Evolutionary conservation across 2,113 vertebrate species (phyloP).

Genomic region (Heptranchias perlo): DNA sequence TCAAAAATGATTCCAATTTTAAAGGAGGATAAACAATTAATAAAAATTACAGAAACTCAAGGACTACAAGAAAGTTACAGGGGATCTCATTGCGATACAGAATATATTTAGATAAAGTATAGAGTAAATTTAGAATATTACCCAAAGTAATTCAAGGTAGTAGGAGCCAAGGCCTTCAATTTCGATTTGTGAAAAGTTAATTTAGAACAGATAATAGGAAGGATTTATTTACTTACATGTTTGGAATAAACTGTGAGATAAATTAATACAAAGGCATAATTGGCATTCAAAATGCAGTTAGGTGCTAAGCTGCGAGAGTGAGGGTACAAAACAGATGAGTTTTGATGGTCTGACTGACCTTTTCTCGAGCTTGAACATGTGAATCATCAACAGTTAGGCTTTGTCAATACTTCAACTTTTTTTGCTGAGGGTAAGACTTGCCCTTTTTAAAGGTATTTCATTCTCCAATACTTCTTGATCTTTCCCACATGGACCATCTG

Average conservation of each 20-base stretch:
- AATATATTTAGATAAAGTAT: not conserved
- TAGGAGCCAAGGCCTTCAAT: not conserved
- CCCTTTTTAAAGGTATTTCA: not conserved
- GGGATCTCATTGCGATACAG: not conserved
- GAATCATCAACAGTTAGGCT: not conserved
- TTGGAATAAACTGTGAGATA: not conserved
- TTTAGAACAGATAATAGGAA: not conserved
- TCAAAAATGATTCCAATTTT: not conserved
- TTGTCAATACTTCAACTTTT: not conserved
- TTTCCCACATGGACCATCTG: not conserved
- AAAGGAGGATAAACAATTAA: not conserved
- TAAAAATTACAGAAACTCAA: not conserved
- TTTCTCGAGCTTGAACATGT: not conserved
- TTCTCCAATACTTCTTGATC: not conserved
- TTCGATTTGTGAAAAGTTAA: not conserved
- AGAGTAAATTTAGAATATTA: not conserved
- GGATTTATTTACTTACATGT: not conserved
- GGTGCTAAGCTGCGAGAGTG: not conserved
- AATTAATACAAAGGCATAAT: not conserved
- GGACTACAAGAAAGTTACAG: not conserved
- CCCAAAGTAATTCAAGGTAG: not conserved
- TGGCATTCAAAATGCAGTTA: not conserved
- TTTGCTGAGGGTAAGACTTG: not conserved
- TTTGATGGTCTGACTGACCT: not conserved
- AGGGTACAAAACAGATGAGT: not conserved